phyloP scores from a whole-genome alignment of 2,113 vertebrate species.

The Aleadryas rufinucha region DNA sequence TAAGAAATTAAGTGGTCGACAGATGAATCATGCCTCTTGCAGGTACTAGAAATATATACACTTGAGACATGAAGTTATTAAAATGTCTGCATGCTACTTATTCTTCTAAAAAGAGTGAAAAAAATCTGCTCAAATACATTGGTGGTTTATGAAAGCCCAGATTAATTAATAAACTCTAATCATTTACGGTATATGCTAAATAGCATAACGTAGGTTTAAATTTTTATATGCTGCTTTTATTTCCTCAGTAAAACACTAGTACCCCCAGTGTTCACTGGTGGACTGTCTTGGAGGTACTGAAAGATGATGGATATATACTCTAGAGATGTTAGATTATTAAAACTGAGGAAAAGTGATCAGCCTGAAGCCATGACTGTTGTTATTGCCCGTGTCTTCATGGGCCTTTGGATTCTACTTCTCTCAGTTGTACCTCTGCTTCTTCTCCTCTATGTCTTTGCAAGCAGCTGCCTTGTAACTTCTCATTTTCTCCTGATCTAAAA shows the following conservation, averaged over 20 bases:
- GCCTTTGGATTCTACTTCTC: neutral
- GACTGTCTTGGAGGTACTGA: neutral
- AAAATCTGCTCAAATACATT: neutral
- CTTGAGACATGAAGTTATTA: slow-evolving; percentile 28
- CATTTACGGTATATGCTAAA: neutral
- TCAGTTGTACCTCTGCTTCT: neutral
- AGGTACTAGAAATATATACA: slow-evolving; percentile 1
- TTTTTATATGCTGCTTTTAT: neutral
- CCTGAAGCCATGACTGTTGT: neutral
- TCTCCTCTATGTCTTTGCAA: neutral
- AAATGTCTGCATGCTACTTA: neutral
- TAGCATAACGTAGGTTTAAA: neutral
- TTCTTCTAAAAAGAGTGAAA: slow-evolving; percentile 27
- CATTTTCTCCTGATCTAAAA: neutral
- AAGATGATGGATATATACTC: neutral
- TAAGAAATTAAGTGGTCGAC: slow-evolving; percentile 10
- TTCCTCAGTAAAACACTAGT: neutral
- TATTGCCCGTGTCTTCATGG: neutral
- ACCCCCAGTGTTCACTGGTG: neutral
- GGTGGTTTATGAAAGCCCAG: slow-evolving; percentile 14
- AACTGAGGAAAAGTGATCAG: neutral
- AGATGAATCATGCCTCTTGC: neutral
- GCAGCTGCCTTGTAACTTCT: neutral
- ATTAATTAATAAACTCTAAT: slow-evolving; percentile 35
- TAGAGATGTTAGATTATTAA: slow-evolving; percentile 30